Conservation (phyloP, 2,888 invertebrate genomes). For the Congeria kusceri region DNA sequence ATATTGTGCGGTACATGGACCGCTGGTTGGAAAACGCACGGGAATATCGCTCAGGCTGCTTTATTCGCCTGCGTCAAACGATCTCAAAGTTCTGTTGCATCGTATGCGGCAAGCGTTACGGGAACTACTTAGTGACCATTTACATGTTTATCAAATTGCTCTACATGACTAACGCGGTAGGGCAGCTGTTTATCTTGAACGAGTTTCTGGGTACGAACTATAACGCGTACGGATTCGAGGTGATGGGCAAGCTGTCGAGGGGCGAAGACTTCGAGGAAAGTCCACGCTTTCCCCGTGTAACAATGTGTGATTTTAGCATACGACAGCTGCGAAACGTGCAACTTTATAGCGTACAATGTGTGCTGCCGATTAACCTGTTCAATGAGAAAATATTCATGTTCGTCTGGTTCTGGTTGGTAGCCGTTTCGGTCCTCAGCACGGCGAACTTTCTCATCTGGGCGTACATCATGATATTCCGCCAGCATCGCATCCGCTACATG, state of each 20-base stretch:
- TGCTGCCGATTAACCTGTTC: constrained; percentile 83
- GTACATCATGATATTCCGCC: constrained; percentile 81
- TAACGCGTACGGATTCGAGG: constrained; percentile 86
- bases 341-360: constrained; percentile 85
- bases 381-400: constrained; percentile 86
- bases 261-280: constrained; percentile 84
- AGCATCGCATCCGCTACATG: constrained; percentile 81
- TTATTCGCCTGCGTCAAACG: constrained; percentile 83
- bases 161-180: constrained; percentile 86
- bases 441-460: constrained; percentile 86
- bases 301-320: constrained; percentile 85
- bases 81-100: constrained; percentile 84
- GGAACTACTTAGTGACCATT: constrained; percentile 86
- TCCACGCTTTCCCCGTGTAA: constrained; percentile 84
- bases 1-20: constrained; percentile 86
- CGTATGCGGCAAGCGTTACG: constrained; percentile 85
- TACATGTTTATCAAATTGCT: constrained; percentile 86
- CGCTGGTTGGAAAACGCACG: constrained; percentile 85
- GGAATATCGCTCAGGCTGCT: constrained; percentile 84
- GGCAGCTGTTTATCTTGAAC: constrained; percentile 86
- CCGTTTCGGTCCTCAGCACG: constrained; percentile 85
- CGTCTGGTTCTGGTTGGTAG: constrained; percentile 87
- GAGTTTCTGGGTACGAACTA: constrained; percentile 86
- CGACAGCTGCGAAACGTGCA: constrained; percentile 86
- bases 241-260: constrained; percentile 85